Evolutionary conservation across 1,140 invertebrate species (phyloP), one percentile per base, ranked within the genome.

Genomic region (Tachypleus tridentatus): DNA sequence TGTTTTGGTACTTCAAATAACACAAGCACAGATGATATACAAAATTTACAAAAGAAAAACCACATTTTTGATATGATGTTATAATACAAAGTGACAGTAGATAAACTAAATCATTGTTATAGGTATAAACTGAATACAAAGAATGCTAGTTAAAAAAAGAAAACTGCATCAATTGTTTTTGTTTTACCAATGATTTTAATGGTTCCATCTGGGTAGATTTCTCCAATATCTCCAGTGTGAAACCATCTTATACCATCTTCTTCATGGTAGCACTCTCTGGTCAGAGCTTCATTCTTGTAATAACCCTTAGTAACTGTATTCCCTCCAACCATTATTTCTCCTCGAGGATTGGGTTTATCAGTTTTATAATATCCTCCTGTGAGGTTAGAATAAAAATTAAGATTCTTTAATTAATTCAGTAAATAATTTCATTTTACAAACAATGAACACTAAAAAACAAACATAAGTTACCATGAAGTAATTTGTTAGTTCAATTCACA

Each of bases 191-290:
- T 98, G 72, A 99, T 97, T 81, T 91, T 92, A 57, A 99, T 85
- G 71, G 86, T 88, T 56, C 97, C 97, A 79, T 98, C 93, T 49
- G 82, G 78, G 58, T 94, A 87, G 67, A 97, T 79, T 81, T 97
- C 91, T 6, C 89, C 95, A 79, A 99, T 93, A 78, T 99, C 97
- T 4, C 97, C 97, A 59, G 93, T 94, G 71, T 86, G 87, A 78
- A 99, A 98, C 89, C 93, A 97, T 65, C 87, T 80, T 67, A 82
- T 83, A 0, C 89, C 90, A 70, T 89, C 82, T 70, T 85, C 83
- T 61, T 86, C 84, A 51, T 70, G 86, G 79, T 97, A 99, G 70
- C 96, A 93, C 76, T 97, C 93, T 60, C 85, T 82, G 0, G 93
- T 93, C 78, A 93, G 92, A 58, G 87, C 85, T 5, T 85, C 82